Evolutionary conservation across 2,113 vertebrate genomes (phyloP).

Genomic region (Gnathonemus longibarbis): DNA sequence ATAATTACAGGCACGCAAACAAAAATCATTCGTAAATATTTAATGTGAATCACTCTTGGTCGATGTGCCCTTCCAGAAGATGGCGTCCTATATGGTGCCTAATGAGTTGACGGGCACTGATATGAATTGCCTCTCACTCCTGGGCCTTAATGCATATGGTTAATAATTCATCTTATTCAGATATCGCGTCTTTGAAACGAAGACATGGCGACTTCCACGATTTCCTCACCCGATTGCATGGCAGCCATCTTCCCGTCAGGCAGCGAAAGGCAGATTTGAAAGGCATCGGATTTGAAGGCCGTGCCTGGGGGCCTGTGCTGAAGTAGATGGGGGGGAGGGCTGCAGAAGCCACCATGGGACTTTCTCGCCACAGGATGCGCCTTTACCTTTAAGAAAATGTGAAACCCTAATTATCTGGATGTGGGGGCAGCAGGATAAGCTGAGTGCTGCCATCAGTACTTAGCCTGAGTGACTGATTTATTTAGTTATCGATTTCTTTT

Average conservation of each 20-base stretch:
- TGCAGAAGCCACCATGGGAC: not conserved
- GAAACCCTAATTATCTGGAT: not conserved
- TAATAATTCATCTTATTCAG: not conserved
- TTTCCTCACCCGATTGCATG: not conserved
- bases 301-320: not conserved
- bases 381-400: not conserved
- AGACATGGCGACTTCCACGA: not conserved
- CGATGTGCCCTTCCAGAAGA: not conserved
- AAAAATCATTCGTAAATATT: not conserved
- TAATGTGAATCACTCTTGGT: not conserved
- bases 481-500: not conserved
- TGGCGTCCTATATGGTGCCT: not conserved
- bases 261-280: not conserved
- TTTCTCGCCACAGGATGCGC: not conserved
- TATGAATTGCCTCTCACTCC: not conserved
- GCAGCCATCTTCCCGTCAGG: not conserved
- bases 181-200: not conserved
- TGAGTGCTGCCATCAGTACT: not conserved
- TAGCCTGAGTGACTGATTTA: not conserved
- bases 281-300: not conserved
- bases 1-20: not conserved
- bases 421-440: not conserved
- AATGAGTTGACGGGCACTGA: not conserved
- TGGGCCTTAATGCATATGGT: not conserved
- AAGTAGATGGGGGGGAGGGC: not conserved